phyloP scores from a whole-genome alignment of 2,113 vertebrate genomes.

The Gnathochromis pfefferi region DNA sequence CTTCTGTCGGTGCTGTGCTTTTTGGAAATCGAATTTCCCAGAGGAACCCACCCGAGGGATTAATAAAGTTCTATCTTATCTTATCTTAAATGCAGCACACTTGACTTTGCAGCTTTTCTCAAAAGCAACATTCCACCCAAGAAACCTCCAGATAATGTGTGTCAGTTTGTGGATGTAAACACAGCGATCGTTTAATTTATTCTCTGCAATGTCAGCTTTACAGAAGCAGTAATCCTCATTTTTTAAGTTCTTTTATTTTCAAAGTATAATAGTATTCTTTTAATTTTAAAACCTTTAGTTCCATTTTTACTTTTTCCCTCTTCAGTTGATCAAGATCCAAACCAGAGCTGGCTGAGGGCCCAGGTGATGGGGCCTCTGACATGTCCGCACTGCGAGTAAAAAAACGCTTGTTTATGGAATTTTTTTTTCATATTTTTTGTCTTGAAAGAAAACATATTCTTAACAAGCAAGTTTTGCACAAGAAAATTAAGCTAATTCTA shows the following conservation, averaged over 20 bases:
- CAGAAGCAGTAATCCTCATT: not conserved
- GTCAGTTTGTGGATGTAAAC: not conserved
- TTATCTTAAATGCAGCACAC: not conserved
- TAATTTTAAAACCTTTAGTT: conserved; percentile 22
- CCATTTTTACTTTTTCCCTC: conserved; percentile 14
- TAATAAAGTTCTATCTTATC: no score
- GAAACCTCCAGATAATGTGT: not conserved
- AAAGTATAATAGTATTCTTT: conserved; percentile 20
- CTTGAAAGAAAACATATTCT: not conserved
- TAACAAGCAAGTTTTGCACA: no score
- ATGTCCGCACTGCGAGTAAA: not conserved
- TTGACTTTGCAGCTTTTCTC: not conserved
- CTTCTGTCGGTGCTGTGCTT: no score
- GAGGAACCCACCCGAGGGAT: no score
- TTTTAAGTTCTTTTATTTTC: not conserved
- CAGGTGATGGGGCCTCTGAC: accelerated
- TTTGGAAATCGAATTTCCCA: no score
- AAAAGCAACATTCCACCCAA: not conserved
- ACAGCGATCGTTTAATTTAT: not conserved
- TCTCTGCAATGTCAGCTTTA: not conserved
- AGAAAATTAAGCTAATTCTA: not conserved
- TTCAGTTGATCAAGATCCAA: conserved; percentile 7
- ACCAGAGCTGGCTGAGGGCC: not conserved
- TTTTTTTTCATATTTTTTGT: not conserved
- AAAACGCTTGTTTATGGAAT: accelerated